phyloP scores from a whole-genome alignment of 2,797 vertebrate species.

The Sparidentex hasta region DNA sequence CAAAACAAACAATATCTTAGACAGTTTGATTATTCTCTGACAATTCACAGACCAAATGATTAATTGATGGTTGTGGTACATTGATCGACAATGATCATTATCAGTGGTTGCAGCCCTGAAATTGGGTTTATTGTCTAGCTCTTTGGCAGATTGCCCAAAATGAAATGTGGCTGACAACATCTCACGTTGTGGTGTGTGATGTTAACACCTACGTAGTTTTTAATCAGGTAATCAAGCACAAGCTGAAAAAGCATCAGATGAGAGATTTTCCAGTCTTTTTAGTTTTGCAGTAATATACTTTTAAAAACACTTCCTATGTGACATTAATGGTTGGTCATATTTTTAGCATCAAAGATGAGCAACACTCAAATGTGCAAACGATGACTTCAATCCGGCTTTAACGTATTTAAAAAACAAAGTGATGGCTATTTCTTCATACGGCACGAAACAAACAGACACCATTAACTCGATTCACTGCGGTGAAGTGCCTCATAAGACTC shows the following conservation, averaged over 20 bases:
- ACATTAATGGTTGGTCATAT: not conserved
- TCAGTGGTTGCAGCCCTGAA: not conserved
- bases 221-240: too few species aligned
- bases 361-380: not conserved
- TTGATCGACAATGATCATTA: not conserved
- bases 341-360: not conserved
- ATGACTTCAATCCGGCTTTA: not conserved
- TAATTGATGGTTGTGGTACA: not conserved
- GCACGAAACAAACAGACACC: constrained; percentile 49
- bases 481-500: constrained; percentile 49
- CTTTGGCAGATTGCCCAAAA: not conserved
- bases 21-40: not conserved
- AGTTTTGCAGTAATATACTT: not conserved
- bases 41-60: not conserved
- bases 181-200: too few species aligned
- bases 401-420: constrained; percentile 10
- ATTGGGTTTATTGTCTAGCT: not conserved
- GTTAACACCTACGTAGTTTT: too few species aligned
- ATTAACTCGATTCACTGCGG: constrained; percentile 30
- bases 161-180: too few species aligned
- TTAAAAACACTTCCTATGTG: not conserved
- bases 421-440: constrained; percentile 26
- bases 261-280: not conserved
- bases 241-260: not conserved
- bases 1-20: not conserved